Conservation (phyloP, 2,888 invertebrate genomes). For the Macrosoma leucophasiata region DNA sequence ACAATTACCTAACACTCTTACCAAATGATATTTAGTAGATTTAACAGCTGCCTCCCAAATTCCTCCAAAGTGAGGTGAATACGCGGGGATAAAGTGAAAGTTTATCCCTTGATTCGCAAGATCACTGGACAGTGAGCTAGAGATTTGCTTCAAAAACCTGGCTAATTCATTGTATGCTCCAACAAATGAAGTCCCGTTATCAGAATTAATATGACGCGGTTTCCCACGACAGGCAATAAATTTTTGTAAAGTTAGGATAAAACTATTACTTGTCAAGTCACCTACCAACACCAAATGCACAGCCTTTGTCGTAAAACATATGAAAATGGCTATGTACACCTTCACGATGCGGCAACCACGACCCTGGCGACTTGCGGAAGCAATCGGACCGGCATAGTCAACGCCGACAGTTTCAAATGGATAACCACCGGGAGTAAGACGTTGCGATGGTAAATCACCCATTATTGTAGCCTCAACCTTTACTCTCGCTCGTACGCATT, state of each 20-base stretch:
- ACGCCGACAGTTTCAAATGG: constrained; percentile 20
- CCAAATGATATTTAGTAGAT: too few relatives aligned
- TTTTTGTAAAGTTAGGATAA: too few relatives aligned
- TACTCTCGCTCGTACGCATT: constrained; percentile 11
- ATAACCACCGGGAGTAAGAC: constrained; percentile 16
- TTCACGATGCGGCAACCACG: constrained; percentile 25
- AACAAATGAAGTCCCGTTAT: too few relatives aligned
- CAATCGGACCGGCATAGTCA: constrained; percentile 25
- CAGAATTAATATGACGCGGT: too few relatives aligned
- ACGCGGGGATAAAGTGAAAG: constrained; percentile 17
- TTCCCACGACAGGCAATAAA: too few relatives aligned
- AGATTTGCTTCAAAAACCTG: too few relatives aligned
- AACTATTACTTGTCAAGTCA: constrained; percentile 11
- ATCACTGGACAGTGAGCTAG: constrained; percentile 8
- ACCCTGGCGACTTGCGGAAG: constrained; percentile 9
- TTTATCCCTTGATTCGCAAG: constrained; percentile 10
- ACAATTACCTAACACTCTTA: constrained; percentile 19
- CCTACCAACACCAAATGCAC: constrained; percentile 2
- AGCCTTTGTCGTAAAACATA: too few relatives aligned
- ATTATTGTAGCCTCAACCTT: constrained; percentile 16
- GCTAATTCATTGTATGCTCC: too few relatives aligned
- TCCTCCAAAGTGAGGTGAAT: too few relatives aligned
- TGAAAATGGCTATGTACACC: constrained; percentile 17
- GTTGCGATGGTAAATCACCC: constrained; percentile 25
- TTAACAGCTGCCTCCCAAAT: too few relatives aligned